phyloP scores from a whole-genome alignment of 2,113 vertebrate species.

The Ptilorrhoa leucosticta region DNA sequence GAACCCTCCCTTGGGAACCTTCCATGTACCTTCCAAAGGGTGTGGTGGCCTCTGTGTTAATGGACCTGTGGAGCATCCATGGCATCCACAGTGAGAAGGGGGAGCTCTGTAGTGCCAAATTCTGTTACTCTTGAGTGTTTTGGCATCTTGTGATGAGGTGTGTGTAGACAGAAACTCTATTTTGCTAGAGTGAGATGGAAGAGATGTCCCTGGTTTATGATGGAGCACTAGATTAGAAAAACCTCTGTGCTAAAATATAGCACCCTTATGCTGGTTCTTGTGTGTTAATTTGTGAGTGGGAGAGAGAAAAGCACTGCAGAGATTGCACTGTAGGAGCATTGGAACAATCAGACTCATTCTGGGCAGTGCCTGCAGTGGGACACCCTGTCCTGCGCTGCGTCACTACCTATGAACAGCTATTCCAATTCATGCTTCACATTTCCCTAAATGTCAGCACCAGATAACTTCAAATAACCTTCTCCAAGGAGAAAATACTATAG shows the following conservation, averaged over 20 bases:
- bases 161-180: not conserved
- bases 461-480: slow-evolving; percentile 48
- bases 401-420: slow-evolving; percentile 47
- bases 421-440: slow-evolving; percentile 21
- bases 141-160: not conserved
- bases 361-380: not conserved
- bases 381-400: not conserved
- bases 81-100: not conserved
- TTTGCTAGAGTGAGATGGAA: not conserved
- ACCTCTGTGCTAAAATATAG: not conserved
- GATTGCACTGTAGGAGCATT: not conserved
- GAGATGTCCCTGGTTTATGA: not conserved
- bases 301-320: not conserved
- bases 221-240: not conserved
- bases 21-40: fast-evolving
- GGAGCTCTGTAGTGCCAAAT: not conserved
- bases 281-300: not conserved
- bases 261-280: not conserved
- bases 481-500: not conserved
- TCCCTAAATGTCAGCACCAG: slow-evolving; percentile 43
- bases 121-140: not conserved
- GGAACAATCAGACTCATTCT: not conserved
- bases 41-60: not conserved
- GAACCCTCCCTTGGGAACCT: not conserved
- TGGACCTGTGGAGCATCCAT: not conserved